Evolutionary conservation across 2,113 vertebrate species (phyloP).

Genomic region (Hemiprocne comata): DNA sequence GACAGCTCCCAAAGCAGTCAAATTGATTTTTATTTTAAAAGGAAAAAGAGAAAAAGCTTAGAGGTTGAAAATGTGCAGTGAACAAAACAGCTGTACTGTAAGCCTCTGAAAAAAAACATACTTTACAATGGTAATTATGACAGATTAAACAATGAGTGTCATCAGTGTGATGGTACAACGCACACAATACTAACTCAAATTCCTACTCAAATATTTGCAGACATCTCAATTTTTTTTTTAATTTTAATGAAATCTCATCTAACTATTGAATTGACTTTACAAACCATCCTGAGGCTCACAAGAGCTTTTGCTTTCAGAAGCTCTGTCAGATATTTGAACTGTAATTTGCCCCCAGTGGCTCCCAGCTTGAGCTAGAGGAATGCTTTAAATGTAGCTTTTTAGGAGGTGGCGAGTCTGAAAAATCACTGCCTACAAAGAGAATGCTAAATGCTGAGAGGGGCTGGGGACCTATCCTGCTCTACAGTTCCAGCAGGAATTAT

Average conservation of each 20-base stretch:
- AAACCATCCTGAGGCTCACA: conserved; percentile 17
- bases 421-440: not conserved
- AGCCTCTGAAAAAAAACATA: conserved; percentile 7
- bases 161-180: conserved; percentile 22
- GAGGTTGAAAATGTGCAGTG: not conserved
- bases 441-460: not conserved
- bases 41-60: not conserved
- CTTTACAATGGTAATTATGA: conserved; percentile 47
- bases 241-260: conserved; percentile 47
- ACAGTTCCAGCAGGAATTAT: not conserved
- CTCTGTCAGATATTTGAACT: conserved; percentile 37
- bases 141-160: conserved; percentile 34
- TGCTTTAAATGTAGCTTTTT: not conserved
- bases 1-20: conserved; percentile 9
- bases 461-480: not conserved
- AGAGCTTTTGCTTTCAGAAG: not conserved
- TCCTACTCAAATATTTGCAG: conserved; percentile 65
- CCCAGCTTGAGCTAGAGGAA: conserved; percentile 42
- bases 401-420: not conserved
- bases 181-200: conserved; percentile 27
- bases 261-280: conserved; percentile 41
- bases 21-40: conserved; percentile 14
- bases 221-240: not conserved
- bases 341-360: conserved; percentile 15
- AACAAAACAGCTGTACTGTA: not conserved